Evolutionary conservation across 2,888 invertebrate genomes (phyloP).

Genomic region (Gonocerus acuteangulatus): DNA sequence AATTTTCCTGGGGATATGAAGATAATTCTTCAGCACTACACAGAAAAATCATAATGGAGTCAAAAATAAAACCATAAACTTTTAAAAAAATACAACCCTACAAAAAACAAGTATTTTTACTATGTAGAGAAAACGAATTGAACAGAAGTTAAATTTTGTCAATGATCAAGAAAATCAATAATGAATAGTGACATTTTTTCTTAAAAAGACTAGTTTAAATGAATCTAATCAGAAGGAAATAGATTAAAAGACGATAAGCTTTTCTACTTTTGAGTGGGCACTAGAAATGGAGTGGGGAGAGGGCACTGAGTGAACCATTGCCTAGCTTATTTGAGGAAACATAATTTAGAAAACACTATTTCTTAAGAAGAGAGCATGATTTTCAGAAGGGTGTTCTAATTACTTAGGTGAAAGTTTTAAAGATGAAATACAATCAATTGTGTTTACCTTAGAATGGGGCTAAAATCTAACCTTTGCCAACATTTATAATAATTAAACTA

Average conservation of each 20-base stretch:
- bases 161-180: too few species aligned
- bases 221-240: conserved; percentile 5
- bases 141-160: too few species aligned
- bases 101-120: too few species aligned
- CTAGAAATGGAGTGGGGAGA: conserved; percentile 30
- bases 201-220: background rate
- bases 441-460: conserved; percentile 33
- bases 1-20: too few species aligned
- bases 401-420: conserved; percentile 18
- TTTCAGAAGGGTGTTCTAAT: conserved; percentile 3
- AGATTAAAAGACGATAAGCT: conserved; percentile 21
- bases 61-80: too few species aligned
- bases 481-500: conserved; percentile 26
- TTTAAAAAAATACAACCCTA: too few species aligned
- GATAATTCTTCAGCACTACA: too few species aligned
- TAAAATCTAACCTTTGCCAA: conserved; percentile 34
- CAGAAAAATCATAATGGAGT: too few species aligned
- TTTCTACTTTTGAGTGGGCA: conserved; percentile 30
- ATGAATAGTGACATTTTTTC: background rate
- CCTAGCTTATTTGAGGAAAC: background rate
- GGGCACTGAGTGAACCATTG: conserved; percentile 22
- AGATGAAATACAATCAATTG: conserved; percentile 29
- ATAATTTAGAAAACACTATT: background rate
- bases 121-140: too few species aligned
- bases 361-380: background rate